Percentiles rank a stretch among this genome's conserved stretches.
Evolutionary conservation across 1,140 invertebrate species (phyloP).

Genomic region (Agraylea sexmaculata): DNA sequence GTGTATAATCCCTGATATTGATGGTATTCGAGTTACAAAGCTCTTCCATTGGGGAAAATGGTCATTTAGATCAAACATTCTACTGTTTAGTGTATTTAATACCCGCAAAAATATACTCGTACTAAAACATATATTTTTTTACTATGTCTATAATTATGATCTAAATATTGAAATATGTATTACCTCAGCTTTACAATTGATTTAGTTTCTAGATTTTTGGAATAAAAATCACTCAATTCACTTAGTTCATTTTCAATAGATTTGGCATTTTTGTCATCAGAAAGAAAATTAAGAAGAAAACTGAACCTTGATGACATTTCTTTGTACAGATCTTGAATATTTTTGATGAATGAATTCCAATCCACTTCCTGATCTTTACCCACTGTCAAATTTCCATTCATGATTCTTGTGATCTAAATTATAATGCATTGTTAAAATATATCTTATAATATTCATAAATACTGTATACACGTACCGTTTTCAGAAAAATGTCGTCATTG

Average conservation of each 20-base stretch:
- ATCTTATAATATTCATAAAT: neutral
- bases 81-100: constrained; percentile 28
- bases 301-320: constrained; percentile 21
- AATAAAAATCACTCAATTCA: too few relatives aligned
- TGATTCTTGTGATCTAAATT: constrained; percentile 7
- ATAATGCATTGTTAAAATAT: constrained; percentile 6
- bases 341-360: constrained; percentile 31
- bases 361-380: constrained; percentile 21
- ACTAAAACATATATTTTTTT: too few relatives aligned
- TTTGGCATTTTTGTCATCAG: too few relatives aligned
- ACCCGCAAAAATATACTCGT: constrained; percentile 26
- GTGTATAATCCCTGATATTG: too few relatives aligned
- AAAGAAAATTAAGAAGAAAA: constrained; percentile 16
- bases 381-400: neutral
- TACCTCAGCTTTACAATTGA: constrained; percentile 14
- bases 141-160: constrained; percentile 4
- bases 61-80: constrained; percentile 26
- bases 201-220: too few relatives aligned
- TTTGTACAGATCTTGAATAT: constrained; percentile 27
- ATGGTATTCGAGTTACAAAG: too few relatives aligned
- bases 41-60: constrained; percentile 24
- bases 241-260: too few relatives aligned
- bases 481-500: constrained; percentile 25
- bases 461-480: constrained; percentile 26
- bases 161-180: constrained; percentile 1